These are phyloP conservation scores for Diadegma fenestrale DNA, from an alignment of 2,888 invertebrate species.

Conservation along the genomic window DNA sequence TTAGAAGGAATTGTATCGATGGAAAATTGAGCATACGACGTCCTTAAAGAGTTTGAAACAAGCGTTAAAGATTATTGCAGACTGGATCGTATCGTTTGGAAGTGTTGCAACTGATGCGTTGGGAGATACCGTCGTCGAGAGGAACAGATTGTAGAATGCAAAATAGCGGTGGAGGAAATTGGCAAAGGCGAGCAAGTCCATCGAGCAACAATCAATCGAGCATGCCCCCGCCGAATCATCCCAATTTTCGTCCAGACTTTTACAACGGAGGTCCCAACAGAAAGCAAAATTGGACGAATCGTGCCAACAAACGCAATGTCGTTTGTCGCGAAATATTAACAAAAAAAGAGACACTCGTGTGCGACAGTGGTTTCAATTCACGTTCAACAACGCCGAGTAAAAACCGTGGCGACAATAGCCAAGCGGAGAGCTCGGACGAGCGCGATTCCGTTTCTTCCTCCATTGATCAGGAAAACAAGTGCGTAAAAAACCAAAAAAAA, in stretches of 20 bases:
- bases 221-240: constrained; percentile 62
- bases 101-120: constrained; percentile 79
- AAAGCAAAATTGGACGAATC: constrained; percentile 71
- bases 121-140: constrained; percentile 78
- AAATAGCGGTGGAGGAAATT: constrained; percentile 73
- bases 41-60: constrained; percentile 51
- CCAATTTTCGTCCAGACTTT: constrained; percentile 57
- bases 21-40: too few species aligned
- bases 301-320: constrained; percentile 60
- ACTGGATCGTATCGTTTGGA: constrained; percentile 78
- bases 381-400: constrained; percentile 83
- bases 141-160: constrained; percentile 77
- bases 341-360: constrained; percentile 77
- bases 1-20: too few species aligned
- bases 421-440: constrained; percentile 82
- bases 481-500: constrained; percentile 64
- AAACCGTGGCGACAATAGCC: constrained; percentile 78
- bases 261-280: constrained; percentile 51
- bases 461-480: constrained; percentile 79
- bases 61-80: constrained; percentile 71
- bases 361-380: constrained; percentile 82
- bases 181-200: constrained; percentile 75
- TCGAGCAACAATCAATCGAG: constrained; percentile 46
- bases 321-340: constrained; percentile 73
- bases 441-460: constrained; percentile 80